Evolutionary conservation across 2,888 invertebrate genomes (phyloP), one percentile per base, ranked within the genome.

Genomic region (Ophion ventricosus): DNA sequence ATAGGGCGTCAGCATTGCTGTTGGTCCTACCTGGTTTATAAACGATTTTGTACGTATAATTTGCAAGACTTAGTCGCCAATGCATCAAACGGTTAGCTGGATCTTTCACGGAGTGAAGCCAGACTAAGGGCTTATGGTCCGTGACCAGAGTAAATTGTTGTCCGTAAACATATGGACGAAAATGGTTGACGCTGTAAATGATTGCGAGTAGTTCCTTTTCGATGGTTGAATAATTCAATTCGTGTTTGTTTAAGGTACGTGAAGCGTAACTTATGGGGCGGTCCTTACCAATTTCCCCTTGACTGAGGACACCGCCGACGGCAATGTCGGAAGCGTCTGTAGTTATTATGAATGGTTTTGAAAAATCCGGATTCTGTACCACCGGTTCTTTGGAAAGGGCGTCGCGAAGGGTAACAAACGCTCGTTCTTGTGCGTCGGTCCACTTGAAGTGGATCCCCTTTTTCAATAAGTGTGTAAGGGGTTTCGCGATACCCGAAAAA

Each of bases 301-400:
- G 91, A 1, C 85, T 84, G n/a, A 91, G 69, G 1, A 92, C 89
- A 4, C 85, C 89, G 0, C 90, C 91, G 1, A 91, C 74, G 1
- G 91, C 91, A 40, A 64, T 85, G 43, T 90, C 82, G 17, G 88
- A 88, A 0, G 91, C 91, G 76, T 92, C 91, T 2, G 91, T 91
- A 0, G 90, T 91, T 57, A 91, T 29, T 35, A 86, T 74, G 64
- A 91, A 92, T 10, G 88, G 80, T 81, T 90, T 87, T 0, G 82
- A 76, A 63, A 93, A 93, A 73, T 92, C 90, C 7, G 91, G 91
- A 57, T 92, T 93, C 80, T 90, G 87, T 23, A 93, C 79, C 8
- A 93, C 87, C 0, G 92, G 92, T 26, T 84, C 85, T 0, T 66
- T 43, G 14, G 25, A 70, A 0, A 87, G 17, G 0, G 20, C 43